Percentiles rank a stretch among this genome's conserved stretches.
phyloP scores from a whole-genome alignment of 2,113 vertebrate genomes.

The Tursiops truncatus region DNA sequence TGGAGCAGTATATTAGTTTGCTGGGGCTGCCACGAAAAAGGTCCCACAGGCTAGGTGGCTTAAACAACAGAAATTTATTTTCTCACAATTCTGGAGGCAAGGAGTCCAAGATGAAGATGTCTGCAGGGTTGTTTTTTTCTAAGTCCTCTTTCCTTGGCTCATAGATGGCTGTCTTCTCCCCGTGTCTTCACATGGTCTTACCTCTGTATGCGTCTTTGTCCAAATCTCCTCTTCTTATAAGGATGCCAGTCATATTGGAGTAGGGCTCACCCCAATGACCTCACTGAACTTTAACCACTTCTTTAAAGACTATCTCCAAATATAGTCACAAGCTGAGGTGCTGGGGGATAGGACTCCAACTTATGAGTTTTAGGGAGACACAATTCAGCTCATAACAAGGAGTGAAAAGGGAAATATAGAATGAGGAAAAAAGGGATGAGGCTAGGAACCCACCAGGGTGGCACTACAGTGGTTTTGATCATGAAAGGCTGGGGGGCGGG shows the following conservation, averaged over 20 bases:
- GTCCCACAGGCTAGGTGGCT: not conserved
- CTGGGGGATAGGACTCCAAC: not conserved
- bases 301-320: not conserved
- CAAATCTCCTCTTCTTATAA: not conserved
- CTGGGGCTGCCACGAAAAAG: no score
- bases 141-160: not conserved
- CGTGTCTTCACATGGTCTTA: not conserved
- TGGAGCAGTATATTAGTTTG: not conserved
- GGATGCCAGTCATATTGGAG: not conserved
- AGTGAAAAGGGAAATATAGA: not conserved
- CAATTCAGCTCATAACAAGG: not conserved
- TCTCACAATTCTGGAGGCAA: not conserved
- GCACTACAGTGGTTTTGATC: not conserved
- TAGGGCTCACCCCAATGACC: not conserved
- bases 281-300: not conserved
- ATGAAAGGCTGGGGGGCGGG: not conserved
- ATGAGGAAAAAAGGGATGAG: not conserved
- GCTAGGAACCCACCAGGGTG: not conserved
- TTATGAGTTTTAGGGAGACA: not conserved
- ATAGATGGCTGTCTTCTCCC: not conserved
- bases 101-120: not conserved
- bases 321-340: not conserved
- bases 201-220: not conserved
- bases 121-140: not conserved
- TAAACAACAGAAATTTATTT: not conserved